Evolutionary conservation across 1,140 invertebrate species (phyloP).

Genomic region (Fopius arisanus): DNA sequence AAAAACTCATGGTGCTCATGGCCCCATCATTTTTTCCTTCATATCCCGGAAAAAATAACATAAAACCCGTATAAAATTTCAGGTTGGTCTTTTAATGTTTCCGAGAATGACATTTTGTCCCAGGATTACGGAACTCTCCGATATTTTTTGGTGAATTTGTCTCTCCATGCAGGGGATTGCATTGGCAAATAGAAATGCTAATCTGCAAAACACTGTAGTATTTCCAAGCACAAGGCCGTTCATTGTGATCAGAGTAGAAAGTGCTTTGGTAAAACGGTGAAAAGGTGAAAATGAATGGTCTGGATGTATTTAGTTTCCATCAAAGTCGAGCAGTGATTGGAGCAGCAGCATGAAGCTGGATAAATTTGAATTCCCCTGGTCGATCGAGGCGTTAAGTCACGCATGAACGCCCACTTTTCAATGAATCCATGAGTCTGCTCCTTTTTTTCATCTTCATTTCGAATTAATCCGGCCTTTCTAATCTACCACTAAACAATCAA

Average conservation of each 20-base stretch:
- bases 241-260: slow-evolving; percentile 47
- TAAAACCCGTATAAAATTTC: too few species aligned
- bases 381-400: slow-evolving; percentile 23
- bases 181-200: too few species aligned
- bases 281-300: slow-evolving; percentile 46
- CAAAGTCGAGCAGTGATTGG: not conserved
- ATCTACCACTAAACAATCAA: not conserved
- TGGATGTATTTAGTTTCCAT: slow-evolving; percentile 23
- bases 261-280: slow-evolving; percentile 41
- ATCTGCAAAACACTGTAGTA: too few species aligned
- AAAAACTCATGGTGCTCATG: too few species aligned
- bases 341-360: not conserved
- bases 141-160: too few species aligned
- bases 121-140: too few species aligned
- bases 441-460: slow-evolving; percentile 2
- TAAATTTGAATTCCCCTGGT: slow-evolving; percentile 16
- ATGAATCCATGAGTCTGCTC: slow-evolving; percentile 25
- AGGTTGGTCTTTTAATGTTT: too few species aligned
- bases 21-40: too few species aligned
- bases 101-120: too few species aligned
- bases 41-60: too few species aligned
- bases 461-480: not conserved
- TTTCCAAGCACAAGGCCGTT: too few species aligned
- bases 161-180: too few species aligned
- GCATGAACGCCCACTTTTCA: slow-evolving; percentile 21